phyloP scores from a whole-genome alignment of 2,888 invertebrate species.

The Drosophila multiciliata region DNA sequence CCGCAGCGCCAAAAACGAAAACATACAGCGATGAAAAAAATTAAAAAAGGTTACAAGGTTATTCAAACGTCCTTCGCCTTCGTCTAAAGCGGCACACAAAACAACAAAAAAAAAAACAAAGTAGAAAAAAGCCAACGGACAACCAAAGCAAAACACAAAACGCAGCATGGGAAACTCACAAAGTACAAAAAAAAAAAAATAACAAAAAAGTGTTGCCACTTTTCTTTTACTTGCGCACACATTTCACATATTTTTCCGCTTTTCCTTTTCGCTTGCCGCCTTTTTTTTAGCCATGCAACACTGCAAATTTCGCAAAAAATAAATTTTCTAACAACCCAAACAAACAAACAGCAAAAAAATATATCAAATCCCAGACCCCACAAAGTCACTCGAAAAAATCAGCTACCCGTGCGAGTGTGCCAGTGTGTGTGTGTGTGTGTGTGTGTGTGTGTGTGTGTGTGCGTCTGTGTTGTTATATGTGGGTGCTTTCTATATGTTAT shows the following conservation, averaged over 20 bases:
- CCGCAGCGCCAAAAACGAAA: constrained; percentile 53
- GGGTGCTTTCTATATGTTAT: constrained; percentile 55
- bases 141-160: constrained; percentile 75
- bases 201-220: constrained; percentile 71
- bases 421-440: not conserved
- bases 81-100: constrained; percentile 51
- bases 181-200: constrained; percentile 40
- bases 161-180: constrained; percentile 57
- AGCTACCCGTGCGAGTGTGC: constrained; percentile 38
- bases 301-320: constrained; percentile 73
- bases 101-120: constrained; percentile 1
- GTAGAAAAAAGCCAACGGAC: constrained; percentile 43
- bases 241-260: constrained; percentile 69
- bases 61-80: constrained; percentile 82
- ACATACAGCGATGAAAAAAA: constrained; percentile 33
- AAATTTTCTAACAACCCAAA: constrained; percentile 81
- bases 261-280: constrained; percentile 54
- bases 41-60: constrained; percentile 82
- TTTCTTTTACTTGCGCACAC: constrained; percentile 79
- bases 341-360: constrained; percentile 74
- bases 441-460: constrained; percentile 8
- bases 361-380: constrained; percentile 67
- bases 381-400: constrained; percentile 76
- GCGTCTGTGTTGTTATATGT: constrained; percentile 34
- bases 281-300: constrained; percentile 24